Base-by-base conservation (phyloP, 1,140 invertebrate genomes). In the Brachionus calyciflorus region DNA sequence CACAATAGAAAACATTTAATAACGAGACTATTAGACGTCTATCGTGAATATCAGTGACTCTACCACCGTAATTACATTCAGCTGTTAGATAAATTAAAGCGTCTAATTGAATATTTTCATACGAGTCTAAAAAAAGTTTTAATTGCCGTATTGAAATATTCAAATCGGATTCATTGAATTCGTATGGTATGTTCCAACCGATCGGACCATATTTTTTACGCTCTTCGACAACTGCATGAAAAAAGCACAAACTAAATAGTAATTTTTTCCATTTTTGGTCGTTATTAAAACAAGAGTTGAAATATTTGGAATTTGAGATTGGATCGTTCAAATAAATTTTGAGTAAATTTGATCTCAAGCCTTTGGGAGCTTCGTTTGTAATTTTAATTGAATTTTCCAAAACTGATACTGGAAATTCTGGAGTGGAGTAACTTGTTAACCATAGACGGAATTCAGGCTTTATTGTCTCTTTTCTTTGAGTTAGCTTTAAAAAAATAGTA, bases 351-450 rank as follows among this genome's bases (percentile, higher is more conserved):
- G 91, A 91, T 79, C 90, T 86, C 17, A 93, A 90, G 33, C 91
- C 92, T 85, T 96, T 93, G 0, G 94, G 94, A 49, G 95, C 93
- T 86, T 98, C 94, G 84, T 97, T 97, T 0, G 94, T 97, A 82
- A 96, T 97, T 85, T 97, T 97, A 51, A 97, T 94, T 1, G 93
- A 92, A 89, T 94, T 93, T 90, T 96, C 88, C 87, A 84, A 77
- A 6, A 70, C 40, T 0, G 44, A 26, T 3, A 69, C 49, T 28
- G 76, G 76, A 55, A 77, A 77, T 19, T 68, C 3, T 1, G 37
- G 12, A 68, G 14, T 70, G 14, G 57, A 53, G 30, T 68, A 49
- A 14, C 33, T 69, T 17, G 60, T 69, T 17, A 77, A 14, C 76
- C 76, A 77, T 41, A 69, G 37, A 21, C 76, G 46, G 37, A 77